Conservation (phyloP, 23 tunicate genomes). For the Diplosoma virens region DNA sequence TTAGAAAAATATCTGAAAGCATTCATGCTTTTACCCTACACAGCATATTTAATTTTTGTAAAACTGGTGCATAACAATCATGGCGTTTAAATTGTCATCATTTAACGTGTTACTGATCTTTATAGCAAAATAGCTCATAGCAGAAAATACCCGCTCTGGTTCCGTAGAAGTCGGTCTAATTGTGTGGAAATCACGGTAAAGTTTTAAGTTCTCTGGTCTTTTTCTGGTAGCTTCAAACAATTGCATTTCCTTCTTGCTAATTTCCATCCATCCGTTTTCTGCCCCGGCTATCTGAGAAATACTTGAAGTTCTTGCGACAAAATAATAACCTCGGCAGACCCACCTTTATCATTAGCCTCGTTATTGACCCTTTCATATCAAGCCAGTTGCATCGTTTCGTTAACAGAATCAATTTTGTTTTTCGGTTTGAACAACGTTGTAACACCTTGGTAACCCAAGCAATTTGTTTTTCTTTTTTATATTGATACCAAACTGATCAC, state of each 20-base stretch:
- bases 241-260: background rate
- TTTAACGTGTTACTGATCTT: background rate
- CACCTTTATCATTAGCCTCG: background rate
- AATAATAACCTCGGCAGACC: background rate
- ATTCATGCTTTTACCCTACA: no score
- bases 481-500: background rate
- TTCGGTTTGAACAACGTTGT: background rate
- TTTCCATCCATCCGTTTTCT: background rate
- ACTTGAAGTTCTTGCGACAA: background rate
- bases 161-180: background rate
- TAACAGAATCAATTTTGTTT: background rate
- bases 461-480: background rate
- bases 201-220: background rate
- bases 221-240: background rate
- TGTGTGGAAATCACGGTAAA: background rate
- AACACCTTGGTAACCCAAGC: background rate
- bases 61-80: no score
- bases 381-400: background rate
- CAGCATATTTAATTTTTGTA: no score
- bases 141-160: background rate
- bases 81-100: background rate
- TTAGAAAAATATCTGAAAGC: no score
- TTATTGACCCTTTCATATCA: background rate
- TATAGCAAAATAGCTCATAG: background rate
- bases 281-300: background rate